A percentile compares a stretch with the other conserved stretches of the same genome.
phyloP scores from a whole-genome alignment of 1,140 invertebrate genomes.

The Penaeus chinensis region DNA sequence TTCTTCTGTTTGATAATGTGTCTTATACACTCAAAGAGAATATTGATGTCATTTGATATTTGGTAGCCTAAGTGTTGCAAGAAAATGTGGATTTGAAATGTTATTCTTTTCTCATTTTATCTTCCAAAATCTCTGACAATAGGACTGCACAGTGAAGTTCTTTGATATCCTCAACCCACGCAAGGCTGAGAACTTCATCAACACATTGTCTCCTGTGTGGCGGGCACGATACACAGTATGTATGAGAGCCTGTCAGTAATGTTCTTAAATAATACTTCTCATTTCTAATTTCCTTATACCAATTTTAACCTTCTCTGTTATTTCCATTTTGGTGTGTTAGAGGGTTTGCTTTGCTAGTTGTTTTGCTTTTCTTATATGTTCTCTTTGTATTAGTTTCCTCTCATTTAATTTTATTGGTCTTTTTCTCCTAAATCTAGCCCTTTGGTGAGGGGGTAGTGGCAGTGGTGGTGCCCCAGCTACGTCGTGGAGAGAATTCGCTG shows the following conservation, averaged over 20 bases:
- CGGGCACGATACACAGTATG: conserved; percentile 87
- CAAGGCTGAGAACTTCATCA: conserved; percentile 83
- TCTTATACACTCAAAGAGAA: background rate
- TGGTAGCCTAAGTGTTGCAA: too few relatives aligned
- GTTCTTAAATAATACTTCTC: conserved; percentile 7
- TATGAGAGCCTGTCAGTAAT: conserved; percentile 11
- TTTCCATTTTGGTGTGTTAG: too few relatives aligned
- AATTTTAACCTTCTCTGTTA: too few relatives aligned
- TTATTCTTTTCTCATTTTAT: background rate
- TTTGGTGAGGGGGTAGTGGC: conserved; percentile 93
- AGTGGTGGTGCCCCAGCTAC: conserved; percentile 84
- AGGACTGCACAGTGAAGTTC: conserved; percentile 79
- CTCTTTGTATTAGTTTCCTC: too few relatives aligned
- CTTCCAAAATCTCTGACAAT: too few relatives aligned
- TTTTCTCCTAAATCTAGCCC: conserved; percentile 70
- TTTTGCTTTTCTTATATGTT: too few relatives aligned
- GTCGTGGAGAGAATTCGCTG: conserved; percentile 84
- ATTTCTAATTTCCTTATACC: too few relatives aligned
- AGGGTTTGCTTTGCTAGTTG: too few relatives aligned
- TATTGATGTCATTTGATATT: too few relatives aligned
- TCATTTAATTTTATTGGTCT: background rate
- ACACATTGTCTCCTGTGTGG: conserved; percentile 91
- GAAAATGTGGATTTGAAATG: too few relatives aligned
- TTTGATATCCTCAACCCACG: conserved; percentile 89
- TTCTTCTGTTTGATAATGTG: background rate